These are phyloP conservation scores for Lineus longissimus DNA, from an alignment of 1,140 invertebrate species.

Conservation along the genomic window DNA sequence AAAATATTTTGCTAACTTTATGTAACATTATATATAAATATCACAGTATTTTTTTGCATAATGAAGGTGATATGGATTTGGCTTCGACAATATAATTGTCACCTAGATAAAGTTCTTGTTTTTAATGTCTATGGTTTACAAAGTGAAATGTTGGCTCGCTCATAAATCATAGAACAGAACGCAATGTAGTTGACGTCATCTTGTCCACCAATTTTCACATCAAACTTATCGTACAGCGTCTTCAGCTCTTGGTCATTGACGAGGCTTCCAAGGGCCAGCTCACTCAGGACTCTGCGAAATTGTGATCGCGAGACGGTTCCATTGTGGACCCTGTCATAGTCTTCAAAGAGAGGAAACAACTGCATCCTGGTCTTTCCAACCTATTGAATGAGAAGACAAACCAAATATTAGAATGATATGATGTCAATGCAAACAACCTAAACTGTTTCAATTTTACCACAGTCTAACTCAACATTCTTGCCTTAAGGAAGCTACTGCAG, in stretches of 20 bases:
- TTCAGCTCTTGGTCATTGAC: constrained; percentile 42
- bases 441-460: not conserved
- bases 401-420: not conserved
- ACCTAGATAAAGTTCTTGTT: not conserved
- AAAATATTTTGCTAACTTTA: too few species aligned
- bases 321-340: constrained; percentile 51
- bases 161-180: constrained; percentile 51
- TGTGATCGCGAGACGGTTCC: constrained; percentile 48
- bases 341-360: constrained; percentile 53
- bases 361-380: constrained; percentile 43
- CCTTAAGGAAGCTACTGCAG: not conserved
- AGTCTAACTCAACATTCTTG: not conserved
- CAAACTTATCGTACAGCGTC: constrained; percentile 43
- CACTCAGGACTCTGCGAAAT: constrained; percentile 50
- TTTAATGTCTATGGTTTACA: constrained; percentile 34
- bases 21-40: too few species aligned
- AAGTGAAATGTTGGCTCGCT: constrained; percentile 45
- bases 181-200: constrained; percentile 50
- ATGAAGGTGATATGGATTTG: too few species aligned
- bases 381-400: constrained; percentile 7
- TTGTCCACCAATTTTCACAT: constrained; percentile 44
- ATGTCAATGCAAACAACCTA: not conserved
- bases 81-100: too few species aligned
- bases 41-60: too few species aligned
- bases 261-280: constrained; percentile 44